phyloP scores from a whole-genome alignment of 2,797 vertebrate species.

The Pantherophis alleghaniensis region DNA sequence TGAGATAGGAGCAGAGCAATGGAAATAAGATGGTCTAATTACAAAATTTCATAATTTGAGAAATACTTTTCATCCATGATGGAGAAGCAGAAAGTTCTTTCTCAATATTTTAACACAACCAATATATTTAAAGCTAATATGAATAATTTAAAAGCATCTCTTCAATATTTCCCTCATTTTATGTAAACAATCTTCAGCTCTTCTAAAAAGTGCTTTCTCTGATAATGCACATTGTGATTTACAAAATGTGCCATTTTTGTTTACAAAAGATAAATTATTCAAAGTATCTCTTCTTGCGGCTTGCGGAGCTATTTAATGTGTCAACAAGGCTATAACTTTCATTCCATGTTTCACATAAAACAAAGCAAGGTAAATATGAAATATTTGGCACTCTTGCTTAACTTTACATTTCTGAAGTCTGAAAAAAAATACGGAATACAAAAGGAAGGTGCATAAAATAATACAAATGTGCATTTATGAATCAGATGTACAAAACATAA shows the following conservation, averaged over 20 bases:
- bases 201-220: conserved; percentile 46
- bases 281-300: conserved; percentile 52
- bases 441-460: conserved; percentile 46
- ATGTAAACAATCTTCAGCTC: conserved; percentile 56
- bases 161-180: conserved; percentile 50
- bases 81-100: conserved; percentile 40
- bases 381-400: conserved; percentile 29
- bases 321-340: conserved; percentile 41
- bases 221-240: conserved; percentile 50
- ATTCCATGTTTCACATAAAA: conserved; percentile 46
- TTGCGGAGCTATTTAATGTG: conserved; percentile 46
- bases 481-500: conserved; percentile 44
- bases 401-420: conserved; percentile 34
- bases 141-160: conserved; percentile 60
- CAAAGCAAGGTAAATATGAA: conserved; percentile 48
- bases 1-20: conserved; percentile 23
- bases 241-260: conserved; percentile 59
- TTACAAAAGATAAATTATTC: conserved; percentile 72
- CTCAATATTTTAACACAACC: conserved; percentile 14
- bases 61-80: conserved; percentile 14
- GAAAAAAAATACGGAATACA: conserved; percentile 14
- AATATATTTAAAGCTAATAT: conserved; percentile 56
- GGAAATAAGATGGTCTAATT: conserved; percentile 15
- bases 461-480: conserved; percentile 36
- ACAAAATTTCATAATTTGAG: conserved; percentile 10